Base-by-base conservation (phyloP, 2,888 invertebrate genomes). In the Meliscaeva auricollis region DNA sequence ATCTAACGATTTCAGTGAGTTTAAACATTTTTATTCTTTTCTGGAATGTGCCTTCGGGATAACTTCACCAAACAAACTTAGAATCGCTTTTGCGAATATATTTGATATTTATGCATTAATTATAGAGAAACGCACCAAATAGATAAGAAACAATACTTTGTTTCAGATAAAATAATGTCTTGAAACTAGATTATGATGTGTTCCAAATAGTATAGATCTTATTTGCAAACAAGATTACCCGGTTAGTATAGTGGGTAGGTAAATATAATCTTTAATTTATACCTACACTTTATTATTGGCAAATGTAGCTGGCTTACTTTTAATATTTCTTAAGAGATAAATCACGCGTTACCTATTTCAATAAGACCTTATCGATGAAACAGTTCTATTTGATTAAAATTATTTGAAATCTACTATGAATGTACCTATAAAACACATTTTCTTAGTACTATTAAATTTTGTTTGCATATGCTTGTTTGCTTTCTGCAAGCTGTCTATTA, bases 1-100 rank as follows among this genome's bases (percentile, higher is more conserved):
- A 20, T 58, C 58, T 58, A 20, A 58, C 9, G 0, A 58, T 58
- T 38, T 58, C 58, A 20, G 35, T 58, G 20, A 58, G 58, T n/a
- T 58, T 38, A 13, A 58, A 35, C 58, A 58, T 20, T 58, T 35
- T 58, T 9, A n/a, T 38, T 38, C 38, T 38, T 38, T 15, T 15
- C 30, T 54, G 6, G 9, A 20, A 22, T 20, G 2, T 13, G 13
- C 13, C 13, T 58, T 38, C 9, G 9, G 11, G 38, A 9, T 20
- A 38, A 58, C 58, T 58, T 38, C 58, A 38, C 35, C 13, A 58
- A 26, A 11, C 35, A 1, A 38, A 1, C 1, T 5, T 7, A 35
- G 15, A 56, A 2, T 20, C 3, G 35, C 20, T 20, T 38, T 58
- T 58, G 20, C 13, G 35, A 20, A 38, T 15, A n/a, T 30, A 9